A percentile compares a stretch with the other conserved stretches of the same genome.
These are phyloP conservation scores for Leucophora obtusa DNA, from an alignment of 2,888 invertebrate species.

Conservation along the genomic window DNA sequence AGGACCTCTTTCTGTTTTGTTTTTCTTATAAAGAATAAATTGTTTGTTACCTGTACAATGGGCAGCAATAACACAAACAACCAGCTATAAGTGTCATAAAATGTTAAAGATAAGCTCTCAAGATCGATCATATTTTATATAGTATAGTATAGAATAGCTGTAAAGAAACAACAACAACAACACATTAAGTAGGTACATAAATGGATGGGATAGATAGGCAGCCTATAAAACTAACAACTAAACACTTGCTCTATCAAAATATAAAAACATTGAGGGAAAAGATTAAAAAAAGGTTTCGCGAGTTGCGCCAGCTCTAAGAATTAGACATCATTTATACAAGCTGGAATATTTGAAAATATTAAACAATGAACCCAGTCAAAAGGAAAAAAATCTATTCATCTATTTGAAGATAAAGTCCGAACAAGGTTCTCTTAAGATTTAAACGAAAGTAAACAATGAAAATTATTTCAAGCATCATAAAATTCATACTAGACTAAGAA, in stretches of 20 bases:
- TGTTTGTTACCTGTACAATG: conserved; percentile 50
- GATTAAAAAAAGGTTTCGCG: conserved; percentile 38
- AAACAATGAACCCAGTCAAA: conserved; percentile 30
- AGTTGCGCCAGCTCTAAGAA: conserved; percentile 30
- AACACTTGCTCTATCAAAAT: conserved; percentile 58
- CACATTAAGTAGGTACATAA: conserved; percentile 45
- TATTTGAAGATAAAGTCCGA: not conserved
- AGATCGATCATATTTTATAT: conserved; percentile 44
- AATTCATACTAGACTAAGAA: conserved; percentile 62
- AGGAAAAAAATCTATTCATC: conserved; percentile 9
- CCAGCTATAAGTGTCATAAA: conserved; percentile 56
- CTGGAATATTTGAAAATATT: conserved; percentile 36
- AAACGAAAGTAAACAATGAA: conserved; percentile 57
- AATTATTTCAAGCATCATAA: conserved; percentile 49
- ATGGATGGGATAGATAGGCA: not conserved
- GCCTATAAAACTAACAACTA: conserved; percentile 31
- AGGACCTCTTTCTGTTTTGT: conserved; percentile 47
- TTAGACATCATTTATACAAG: conserved; percentile 13
- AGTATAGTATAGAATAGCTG: conserved; percentile 6
- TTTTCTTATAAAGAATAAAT: conserved; percentile 49
- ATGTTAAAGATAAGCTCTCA: conserved; percentile 53
- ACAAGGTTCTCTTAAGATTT: conserved; percentile 58
- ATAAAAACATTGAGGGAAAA: not conserved
- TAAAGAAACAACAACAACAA: not conserved
- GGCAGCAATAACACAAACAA: conserved; percentile 5